Conservation (phyloP, 2,797 vertebrate species). For the Phataginus tetradactyla region DNA sequence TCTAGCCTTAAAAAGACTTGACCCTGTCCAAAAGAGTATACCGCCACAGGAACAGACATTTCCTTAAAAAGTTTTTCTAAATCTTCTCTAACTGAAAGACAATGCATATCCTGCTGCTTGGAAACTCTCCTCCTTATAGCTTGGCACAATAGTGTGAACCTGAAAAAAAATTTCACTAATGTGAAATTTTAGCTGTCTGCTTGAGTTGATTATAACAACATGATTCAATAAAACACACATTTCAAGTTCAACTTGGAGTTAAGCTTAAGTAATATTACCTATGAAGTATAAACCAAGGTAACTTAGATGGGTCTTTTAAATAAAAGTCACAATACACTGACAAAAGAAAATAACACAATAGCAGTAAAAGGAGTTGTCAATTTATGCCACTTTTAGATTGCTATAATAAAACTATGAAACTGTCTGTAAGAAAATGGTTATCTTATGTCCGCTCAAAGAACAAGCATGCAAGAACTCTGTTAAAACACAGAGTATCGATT, state of each 20-base stretch:
- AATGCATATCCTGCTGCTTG: neutral
- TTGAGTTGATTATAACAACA: neutral
- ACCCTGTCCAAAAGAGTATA: neutral
- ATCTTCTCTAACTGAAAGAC: neutral
- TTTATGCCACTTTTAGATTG: neutral
- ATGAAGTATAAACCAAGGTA: conserved; percentile 1
- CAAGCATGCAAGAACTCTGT: neutral
- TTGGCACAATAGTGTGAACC: neutral
- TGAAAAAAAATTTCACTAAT: neutral
- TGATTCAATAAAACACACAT: neutral
- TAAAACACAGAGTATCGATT: conserved; percentile 44
- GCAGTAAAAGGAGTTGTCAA: neutral
- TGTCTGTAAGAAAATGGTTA: neutral
- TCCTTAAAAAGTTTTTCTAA: conserved; percentile 7
- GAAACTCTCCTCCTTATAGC: neutral
- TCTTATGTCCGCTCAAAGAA: neutral
- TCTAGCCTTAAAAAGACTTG: neutral
- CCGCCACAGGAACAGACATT: neutral
- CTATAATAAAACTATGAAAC: conserved; percentile 17
- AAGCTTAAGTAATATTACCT: neutral
- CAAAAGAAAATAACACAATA: conserved; percentile 37
- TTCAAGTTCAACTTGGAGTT: neutral
- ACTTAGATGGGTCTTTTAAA: neutral
- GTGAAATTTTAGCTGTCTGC: neutral
- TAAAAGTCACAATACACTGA: neutral